Evolutionary conservation across 2,888 invertebrate genomes (phyloP), one percentile per base, ranked within the genome.

Genomic region (Oligia latruncula): DNA sequence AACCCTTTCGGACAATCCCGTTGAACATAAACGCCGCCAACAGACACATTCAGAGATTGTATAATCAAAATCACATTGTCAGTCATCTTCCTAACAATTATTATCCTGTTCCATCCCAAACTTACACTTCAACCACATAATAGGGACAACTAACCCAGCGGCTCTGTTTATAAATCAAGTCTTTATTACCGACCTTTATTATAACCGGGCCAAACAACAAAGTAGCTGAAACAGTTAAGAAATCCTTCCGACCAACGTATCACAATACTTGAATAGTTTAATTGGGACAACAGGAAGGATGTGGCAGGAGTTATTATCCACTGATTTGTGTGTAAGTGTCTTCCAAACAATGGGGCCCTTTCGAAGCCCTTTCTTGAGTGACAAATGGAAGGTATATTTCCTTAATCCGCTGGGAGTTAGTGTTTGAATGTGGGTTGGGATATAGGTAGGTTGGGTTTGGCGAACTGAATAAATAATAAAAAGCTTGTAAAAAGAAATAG

Each of bases 341-440:
- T 92, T 88, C 78, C 81, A 92, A 93, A 96, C 96, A 96, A 96
- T 95, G 90, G 93, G 80, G 85, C 85, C 93, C 93, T 92, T 93
- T 93, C 87, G 90, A 92, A 93, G 90, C 91, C 93, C 94, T 93
- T 95, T 92, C 94, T 94, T 94, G 93, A 95, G 94, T 95, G 95
- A 96, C 95, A 95, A 96, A 96, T 95, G 95, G 93, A 91, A 91
- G 94, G 93, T 91, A 92, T 90, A 93, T 92, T 95, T 95, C 94
- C 94, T 92, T 95, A 94, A 95, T 95, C 94, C 94, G 86, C 81
- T 82, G 89, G 91, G 91, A 90, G 91, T 91, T 92, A 87, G 85
- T 89, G 83, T 90, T 88, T 86, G 82, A 90, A 86, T 87, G 89
- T 84, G 65, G 60, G 43, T 71, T 40, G 70, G 43, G 72, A 74